Evolutionary conservation across 2,797 vertebrate genomes (phyloP).

Genomic region (Myotis daubentonii): DNA sequence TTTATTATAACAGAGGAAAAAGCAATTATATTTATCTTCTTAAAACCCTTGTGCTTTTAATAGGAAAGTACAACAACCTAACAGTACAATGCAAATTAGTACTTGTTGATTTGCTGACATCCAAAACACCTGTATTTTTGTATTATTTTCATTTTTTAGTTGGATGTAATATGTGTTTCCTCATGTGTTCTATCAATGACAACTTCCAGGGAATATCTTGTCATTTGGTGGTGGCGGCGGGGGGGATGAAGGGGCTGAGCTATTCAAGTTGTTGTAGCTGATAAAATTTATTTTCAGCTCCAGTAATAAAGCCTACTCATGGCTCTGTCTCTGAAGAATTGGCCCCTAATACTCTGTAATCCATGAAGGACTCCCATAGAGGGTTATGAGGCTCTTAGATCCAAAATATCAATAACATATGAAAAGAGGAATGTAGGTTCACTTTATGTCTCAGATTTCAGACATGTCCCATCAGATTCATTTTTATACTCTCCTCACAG

Average conservation of each 20-base stretch:
- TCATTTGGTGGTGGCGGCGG: not conserved
- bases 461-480: constrained; percentile 10
- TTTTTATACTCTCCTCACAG: constrained; percentile 29
- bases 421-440: constrained; percentile 15
- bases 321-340: constrained; percentile 11
- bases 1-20: not conserved
- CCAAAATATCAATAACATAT: constrained; percentile 43
- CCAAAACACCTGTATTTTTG: not conserved
- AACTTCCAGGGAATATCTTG: not conserved
- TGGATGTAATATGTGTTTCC: not conserved
- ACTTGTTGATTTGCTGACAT: not conserved
- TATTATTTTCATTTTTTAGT: not conserved
- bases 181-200: not conserved
- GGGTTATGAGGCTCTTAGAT: not conserved
- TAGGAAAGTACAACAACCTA: not conserved
- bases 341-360: not conserved
- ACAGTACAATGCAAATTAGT: not conserved
- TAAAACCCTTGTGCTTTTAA: not conserved
- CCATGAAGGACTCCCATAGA: not conserved
- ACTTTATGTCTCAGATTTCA: constrained; percentile 51
- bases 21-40: not conserved
- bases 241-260: accelerated
- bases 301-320: not conserved
- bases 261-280: not conserved
- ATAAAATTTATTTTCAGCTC: not conserved